Evolutionary conservation across 2,888 invertebrate genomes (phyloP).

Genomic region (Fragum whitleyi): DNA sequence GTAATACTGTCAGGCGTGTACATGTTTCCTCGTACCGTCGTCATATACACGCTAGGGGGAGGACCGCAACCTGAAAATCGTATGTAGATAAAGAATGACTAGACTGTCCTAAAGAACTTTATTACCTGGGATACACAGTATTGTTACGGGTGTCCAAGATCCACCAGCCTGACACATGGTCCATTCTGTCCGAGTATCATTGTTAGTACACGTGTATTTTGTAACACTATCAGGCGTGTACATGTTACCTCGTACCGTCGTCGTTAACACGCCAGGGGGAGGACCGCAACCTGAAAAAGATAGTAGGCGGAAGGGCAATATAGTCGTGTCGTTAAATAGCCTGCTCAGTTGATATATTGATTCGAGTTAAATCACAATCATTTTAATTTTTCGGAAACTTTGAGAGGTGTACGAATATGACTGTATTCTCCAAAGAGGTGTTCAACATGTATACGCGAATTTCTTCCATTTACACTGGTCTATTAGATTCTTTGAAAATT

Average conservation of each 20-base stretch:
- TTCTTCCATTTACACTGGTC: too few species aligned
- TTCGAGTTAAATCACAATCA: too few species aligned
- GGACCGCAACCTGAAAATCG: background rate
- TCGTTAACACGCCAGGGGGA: background rate
- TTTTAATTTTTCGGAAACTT: too few species aligned
- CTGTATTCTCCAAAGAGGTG: too few species aligned
- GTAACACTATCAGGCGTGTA: background rate
- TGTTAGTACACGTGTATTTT: constrained; percentile 1
- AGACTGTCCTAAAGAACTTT: too few species aligned
- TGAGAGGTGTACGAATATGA: too few species aligned
- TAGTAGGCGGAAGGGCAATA: too few species aligned
- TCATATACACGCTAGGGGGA: background rate
- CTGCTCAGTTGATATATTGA: too few species aligned
- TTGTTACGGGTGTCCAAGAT: background rate
- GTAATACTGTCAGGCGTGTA: background rate
- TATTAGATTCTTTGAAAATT: too few species aligned
- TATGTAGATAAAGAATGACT: too few species aligned
- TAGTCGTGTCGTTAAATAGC: too few species aligned
- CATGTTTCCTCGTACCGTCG: background rate
- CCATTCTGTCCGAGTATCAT: background rate
- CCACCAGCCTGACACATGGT: background rate
- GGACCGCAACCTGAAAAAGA: constrained; percentile 3
- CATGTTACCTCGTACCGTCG: background rate
- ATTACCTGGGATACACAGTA: background rate
- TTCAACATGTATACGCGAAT: too few species aligned